Evolutionary conservation across 35 echinoderm and acorn worm genomes (phyloP).

Genomic region (Nesometra sesokonis): DNA sequence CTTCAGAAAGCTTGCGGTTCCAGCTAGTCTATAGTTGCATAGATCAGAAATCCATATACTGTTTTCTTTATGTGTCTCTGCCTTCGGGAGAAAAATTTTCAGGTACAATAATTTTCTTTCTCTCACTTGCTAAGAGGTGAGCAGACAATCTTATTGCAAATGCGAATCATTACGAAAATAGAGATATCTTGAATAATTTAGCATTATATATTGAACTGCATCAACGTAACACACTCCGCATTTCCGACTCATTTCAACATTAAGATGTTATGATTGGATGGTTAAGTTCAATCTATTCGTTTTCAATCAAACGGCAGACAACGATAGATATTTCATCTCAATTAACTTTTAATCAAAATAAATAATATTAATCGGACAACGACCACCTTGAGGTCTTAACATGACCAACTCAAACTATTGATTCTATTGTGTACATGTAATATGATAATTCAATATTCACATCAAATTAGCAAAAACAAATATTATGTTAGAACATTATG

Average conservation of each 20-base stretch:
- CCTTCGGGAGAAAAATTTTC: not conserved
- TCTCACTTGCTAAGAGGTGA: not conserved
- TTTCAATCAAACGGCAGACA: not conserved
- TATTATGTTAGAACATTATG: too few relatives aligned
- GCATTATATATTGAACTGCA: not conserved
- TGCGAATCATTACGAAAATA: not conserved
- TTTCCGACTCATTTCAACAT: not conserved
- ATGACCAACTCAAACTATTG: too few relatives aligned
- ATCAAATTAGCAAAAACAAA: too few relatives aligned
- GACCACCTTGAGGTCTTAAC: too few relatives aligned
- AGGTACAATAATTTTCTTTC: not conserved
- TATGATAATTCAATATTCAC: too few relatives aligned
- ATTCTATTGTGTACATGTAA: too few relatives aligned
- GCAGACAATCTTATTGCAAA: not conserved
- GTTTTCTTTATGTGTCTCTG: not conserved
- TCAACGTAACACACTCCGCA: not conserved
- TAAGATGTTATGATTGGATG: not conserved
- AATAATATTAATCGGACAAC: not conserved
- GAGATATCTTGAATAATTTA: not conserved
- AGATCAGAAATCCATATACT: not conserved
- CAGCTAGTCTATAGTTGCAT: not conserved
- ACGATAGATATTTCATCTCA: not conserved
- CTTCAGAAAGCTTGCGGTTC: not conserved
- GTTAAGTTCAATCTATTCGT: not conserved
- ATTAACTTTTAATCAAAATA: not conserved